Evolutionary conservation across 2,113 vertebrate species (phyloP), one percentile per base, ranked within the genome.

Genomic region (Megalops atlanticus): DNA sequence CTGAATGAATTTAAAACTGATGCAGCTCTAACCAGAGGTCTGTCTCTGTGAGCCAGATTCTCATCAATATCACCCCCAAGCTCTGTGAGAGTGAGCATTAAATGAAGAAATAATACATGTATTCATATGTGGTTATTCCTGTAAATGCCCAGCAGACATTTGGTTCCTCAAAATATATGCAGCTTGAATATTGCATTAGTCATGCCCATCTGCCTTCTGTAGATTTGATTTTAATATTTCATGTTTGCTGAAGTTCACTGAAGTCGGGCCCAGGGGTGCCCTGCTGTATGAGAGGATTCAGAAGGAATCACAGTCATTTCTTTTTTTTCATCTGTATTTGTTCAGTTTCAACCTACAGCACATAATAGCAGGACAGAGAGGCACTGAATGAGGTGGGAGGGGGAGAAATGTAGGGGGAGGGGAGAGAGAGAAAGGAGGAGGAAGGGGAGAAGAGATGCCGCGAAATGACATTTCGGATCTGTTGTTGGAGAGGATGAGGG

Each of bases 161-260:
- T n/a, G 31, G 35, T 73, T 35, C 36, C 35, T 73, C 35, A 40
- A 38, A 38, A 40, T 38, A 14, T 40, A 73, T 15, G 18, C 16
- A 40, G 33, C 24, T 6, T 73, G 71, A 40, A 73, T 73, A 40
- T 36, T 73, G 71, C 15, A 39, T 73, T 4, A 73, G 71, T 36
- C 71, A 24, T 7, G 24, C 52, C 24, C 49, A 18, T 81, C 52
- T 81, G 72, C 7, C 74, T 71, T 52, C 33, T 35, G 27, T 38
- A 39, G 74, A 64, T 58, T 38, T 10, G 2, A 33, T 79, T 80
- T 54, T 52, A 79, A 78, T 73, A 74, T 73, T 79, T 76, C 31
- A 78, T 81, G 27, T 81, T 74, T 72, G 49, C 35, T 78, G 31
- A 64, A 4, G 73, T 70, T 79, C 74, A 80, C n/a, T 70, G 43